These are phyloP conservation scores for Scelioninae gen. 1 DNA, from an alignment of 2,888 invertebrate genomes.

Conservation along the genomic window DNA sequence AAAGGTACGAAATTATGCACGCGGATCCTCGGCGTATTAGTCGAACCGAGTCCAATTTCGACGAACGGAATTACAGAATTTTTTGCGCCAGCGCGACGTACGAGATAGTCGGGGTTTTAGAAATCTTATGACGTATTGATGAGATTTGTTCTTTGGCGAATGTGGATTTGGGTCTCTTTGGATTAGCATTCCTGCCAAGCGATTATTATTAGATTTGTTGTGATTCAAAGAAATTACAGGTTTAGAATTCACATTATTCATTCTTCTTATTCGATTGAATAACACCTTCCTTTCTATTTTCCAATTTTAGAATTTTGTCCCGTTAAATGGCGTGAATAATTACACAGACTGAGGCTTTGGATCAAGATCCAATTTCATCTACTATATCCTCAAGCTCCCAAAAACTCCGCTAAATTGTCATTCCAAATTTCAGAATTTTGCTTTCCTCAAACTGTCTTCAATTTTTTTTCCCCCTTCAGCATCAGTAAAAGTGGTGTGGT, in stretches of 20 bases:
- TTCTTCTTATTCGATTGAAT: no score
- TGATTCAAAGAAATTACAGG: no score
- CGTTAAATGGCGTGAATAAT: no score
- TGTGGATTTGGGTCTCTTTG: neutral
- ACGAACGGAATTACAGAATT: conserved; percentile 32
- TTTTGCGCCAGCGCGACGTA: conserved; percentile 11
- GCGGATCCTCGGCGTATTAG: conserved; percentile 46
- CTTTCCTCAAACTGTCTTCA: conserved; percentile 1
- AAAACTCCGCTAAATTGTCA: neutral
- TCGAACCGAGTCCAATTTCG: conserved; percentile 40
- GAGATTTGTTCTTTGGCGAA: conserved; percentile 11
- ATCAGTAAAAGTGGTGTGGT: conserved; percentile 37
- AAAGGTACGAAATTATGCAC: conserved; percentile 63
- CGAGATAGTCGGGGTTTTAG: conserved; percentile 1
- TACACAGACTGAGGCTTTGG: no score
- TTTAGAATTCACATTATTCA: no score
- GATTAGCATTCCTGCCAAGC: neutral
- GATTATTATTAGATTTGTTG: no score
- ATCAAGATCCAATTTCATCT: no score
- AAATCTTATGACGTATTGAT: conserved; percentile 29
- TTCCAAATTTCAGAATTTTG: conserved; percentile 7
- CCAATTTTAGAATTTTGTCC: no score
- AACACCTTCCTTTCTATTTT: no score
- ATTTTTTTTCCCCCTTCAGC: neutral
- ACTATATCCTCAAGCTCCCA: no score